phyloP scores from a whole-genome alignment of 2,113 vertebrate species.

The Morone chrysops region DNA sequence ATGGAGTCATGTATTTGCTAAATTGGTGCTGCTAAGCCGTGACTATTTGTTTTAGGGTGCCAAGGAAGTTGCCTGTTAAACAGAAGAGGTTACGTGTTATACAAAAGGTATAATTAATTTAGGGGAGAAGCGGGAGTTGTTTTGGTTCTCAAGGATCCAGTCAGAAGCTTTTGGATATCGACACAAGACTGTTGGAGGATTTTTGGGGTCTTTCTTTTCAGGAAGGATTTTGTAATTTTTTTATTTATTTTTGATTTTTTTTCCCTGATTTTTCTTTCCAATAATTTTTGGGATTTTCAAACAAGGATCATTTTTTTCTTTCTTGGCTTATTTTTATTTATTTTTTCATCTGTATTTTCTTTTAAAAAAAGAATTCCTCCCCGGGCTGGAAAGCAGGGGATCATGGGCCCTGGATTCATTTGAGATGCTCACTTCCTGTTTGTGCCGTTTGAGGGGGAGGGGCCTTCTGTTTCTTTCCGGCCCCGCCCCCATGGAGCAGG shows the following conservation, averaged over 20 bases:
- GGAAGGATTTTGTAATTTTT: slow-evolving; percentile 63
- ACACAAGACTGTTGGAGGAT: slow-evolving; percentile 67
- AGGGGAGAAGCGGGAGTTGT: slow-evolving; percentile 47
- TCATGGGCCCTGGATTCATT: slow-evolving; percentile 80
- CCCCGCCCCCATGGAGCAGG: slow-evolving; percentile 72
- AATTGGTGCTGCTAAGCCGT: slow-evolving; percentile 52
- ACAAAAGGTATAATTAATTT: slow-evolving; percentile 34
- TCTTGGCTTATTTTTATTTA: slow-evolving; percentile 56
- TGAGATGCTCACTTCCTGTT: slow-evolving; percentile 85
- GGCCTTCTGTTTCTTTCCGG: slow-evolving; percentile 72
- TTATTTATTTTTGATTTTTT: slow-evolving; percentile 2
- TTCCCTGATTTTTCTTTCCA: slow-evolving; percentile 40
- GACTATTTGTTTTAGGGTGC: slow-evolving; percentile 36
- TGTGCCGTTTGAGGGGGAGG: slow-evolving; percentile 81
- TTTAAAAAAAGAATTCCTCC: slow-evolving; percentile 25
- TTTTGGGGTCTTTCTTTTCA: slow-evolving; percentile 67
- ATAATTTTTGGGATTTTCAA: slow-evolving; percentile 68
- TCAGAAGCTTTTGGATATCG: slow-evolving; percentile 73
- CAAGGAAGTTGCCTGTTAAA: slow-evolving; percentile 37
- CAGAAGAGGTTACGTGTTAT: slow-evolving; percentile 27
- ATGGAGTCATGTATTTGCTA: slow-evolving; percentile 64
- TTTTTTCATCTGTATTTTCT: slow-evolving; percentile 39
- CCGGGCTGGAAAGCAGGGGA: slow-evolving; percentile 74
- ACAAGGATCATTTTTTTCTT: slow-evolving; percentile 65
- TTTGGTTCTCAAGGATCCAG: slow-evolving; percentile 65